phyloP scores from a whole-genome alignment of 2,888 invertebrate genomes.

The Anagyrus pseudococci region DNA sequence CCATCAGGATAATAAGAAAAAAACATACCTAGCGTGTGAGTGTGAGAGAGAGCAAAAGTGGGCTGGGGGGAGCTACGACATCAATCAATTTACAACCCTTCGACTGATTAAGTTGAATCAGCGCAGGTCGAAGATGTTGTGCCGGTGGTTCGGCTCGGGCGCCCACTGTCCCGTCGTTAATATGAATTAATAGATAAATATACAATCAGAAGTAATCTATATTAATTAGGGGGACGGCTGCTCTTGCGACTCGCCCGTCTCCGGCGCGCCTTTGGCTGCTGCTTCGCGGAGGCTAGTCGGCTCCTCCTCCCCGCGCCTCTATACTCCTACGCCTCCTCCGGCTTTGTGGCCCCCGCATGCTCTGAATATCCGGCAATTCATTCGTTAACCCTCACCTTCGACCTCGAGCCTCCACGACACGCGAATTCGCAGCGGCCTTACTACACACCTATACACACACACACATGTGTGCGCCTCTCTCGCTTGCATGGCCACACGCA shows the following conservation, averaged over 20 bases:
- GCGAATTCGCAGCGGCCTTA: constrained; percentile 14
- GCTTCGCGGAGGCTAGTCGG: neutral
- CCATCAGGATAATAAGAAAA: constrained; percentile 34
- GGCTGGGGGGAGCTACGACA: constrained; percentile 41
- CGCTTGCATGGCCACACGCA: too few relatives aligned
- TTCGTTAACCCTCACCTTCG: constrained; percentile 60
- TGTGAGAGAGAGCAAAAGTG: constrained; percentile 37
- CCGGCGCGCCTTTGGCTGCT: constrained; percentile 43
- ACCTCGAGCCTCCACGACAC: constrained; percentile 48
- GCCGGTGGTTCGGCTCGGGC: constrained; percentile 37
- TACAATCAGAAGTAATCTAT: constrained; percentile 62
- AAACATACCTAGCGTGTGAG: too few relatives aligned
- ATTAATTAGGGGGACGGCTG: constrained; percentile 57
- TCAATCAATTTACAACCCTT: constrained; percentile 60
- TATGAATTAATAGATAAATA: constrained; percentile 62
- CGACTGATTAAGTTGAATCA: constrained; percentile 58
- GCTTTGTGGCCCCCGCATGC: constrained; percentile 53
- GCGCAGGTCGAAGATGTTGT: constrained; percentile 48
- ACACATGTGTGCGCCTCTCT: too few relatives aligned
- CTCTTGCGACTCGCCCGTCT: constrained; percentile 27
- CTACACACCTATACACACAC: too few relatives aligned
- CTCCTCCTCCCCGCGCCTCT: constrained; percentile 35
- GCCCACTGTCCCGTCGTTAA: constrained; percentile 49
- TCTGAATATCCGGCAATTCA: constrained; percentile 61
- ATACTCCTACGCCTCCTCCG: too few relatives aligned